phyloP scores from a whole-genome alignment of 2,797 vertebrate genomes.

The Decapterus maruadsi region DNA sequence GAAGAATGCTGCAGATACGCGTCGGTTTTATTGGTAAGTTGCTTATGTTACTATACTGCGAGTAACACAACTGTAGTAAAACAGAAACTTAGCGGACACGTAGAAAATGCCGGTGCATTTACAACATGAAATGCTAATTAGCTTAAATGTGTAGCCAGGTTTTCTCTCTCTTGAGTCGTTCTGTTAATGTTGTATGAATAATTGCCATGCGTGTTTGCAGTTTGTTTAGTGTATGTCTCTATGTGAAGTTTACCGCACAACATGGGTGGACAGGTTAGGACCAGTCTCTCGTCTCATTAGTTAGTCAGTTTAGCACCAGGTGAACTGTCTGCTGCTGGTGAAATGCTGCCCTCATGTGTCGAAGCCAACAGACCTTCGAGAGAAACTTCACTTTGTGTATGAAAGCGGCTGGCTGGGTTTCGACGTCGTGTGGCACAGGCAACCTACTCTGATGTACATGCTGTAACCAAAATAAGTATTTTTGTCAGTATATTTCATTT shows the following conservation, averaged over 20 bases:
- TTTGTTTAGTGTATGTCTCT: background rate
- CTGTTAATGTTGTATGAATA: background rate
- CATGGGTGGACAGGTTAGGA: no score
- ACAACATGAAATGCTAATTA: background rate
- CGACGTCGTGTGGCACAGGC: fast-evolving
- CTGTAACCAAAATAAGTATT: fast-evolving
- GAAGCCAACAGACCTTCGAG: background rate
- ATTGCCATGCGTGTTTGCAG: background rate
- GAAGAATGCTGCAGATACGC: no score
- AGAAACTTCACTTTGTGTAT: background rate
- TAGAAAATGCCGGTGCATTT: background rate
- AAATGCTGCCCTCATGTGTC: conserved; percentile 43
- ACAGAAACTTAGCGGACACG: background rate
- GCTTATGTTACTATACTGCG: background rate
- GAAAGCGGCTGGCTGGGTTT: background rate
- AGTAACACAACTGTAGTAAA: background rate
- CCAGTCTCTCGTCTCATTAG: fast-evolving
- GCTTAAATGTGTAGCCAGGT: fast-evolving
- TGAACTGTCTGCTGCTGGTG: background rate
- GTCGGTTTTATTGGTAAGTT: background rate
- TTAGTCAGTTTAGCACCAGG: fast-evolving
- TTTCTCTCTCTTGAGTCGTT: background rate
- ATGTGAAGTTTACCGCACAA: background rate
- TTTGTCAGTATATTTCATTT: background rate
- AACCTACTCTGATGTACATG: fast-evolving